Evolutionary conservation across 2,113 vertebrate species (phyloP), one percentile per base, ranked within the genome.

Genomic region (Climacteris rufus): DNA sequence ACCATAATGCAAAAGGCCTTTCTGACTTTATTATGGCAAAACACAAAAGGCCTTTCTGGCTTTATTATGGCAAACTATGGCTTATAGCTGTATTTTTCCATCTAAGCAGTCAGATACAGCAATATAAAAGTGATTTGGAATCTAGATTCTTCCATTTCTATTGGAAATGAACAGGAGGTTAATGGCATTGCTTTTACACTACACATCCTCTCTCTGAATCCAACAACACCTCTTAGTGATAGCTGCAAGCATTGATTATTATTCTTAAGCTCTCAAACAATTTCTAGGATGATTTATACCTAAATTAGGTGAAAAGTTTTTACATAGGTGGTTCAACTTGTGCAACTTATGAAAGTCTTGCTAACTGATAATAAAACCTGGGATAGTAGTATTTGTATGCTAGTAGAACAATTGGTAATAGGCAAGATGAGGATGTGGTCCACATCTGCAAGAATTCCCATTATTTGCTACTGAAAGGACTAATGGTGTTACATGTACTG

Each of bases 171-270:
- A 56, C 40, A 82, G 74, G 85, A 83, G 50, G 49, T 53, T 65
- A 83, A 85, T 74, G 11, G 18, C 65, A 28, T 21, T 94, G 25
- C 60, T 61, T 78, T 66, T 44, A 54, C 6, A 47, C 6, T 44
- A 1, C 13, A 53, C 47, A 47, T 24, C 11, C 21, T 69, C 25
- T 81, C 52, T 40, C 13, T 68, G 57, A 78, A 63, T 75, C 39
- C 56, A 79, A 25, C 4, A 56, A 18, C 45, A 35, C 23, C 31
- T n/a, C 0, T 0, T 10, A n/a, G 10, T 56, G 44, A 52, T 33
- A 79, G 28, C 15, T 64, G 17, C 44, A 89, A 64, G 24, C 9
- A 42, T 19, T 52, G 6, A 30, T 69, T 72, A n/a, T 44, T 64
- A 17, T 40, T 75, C 45, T 87, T 76, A 72, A 59, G 52, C 19